Base-by-base conservation (phyloP, 92 coral and sea anemone genomes). In the Muricea muricata region DNA sequence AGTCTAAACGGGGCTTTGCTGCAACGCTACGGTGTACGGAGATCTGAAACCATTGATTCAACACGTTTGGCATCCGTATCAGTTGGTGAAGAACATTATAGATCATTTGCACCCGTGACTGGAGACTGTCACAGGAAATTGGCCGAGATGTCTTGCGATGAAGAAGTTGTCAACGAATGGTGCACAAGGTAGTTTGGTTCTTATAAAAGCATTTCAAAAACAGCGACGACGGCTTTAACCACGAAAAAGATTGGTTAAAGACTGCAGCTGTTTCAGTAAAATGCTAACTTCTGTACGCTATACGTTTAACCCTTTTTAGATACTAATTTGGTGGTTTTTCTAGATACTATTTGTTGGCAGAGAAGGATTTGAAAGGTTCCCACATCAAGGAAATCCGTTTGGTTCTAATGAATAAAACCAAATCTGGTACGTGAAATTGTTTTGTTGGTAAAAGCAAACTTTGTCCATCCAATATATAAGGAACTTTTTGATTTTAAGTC, bases 311-410 rank as follows among this genome's bases (percentile, higher is more conserved):
- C n/a, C n/a, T n/a, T n/a, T n/a, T n/a, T n/a, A n/a, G n/a, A 37
- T 37, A 37, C 42, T 37, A 4, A 37, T 37, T 37, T 37, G n/a
- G n/a, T n/a, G n/a, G 9, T 37, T 4, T 37, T 37, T 17, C 60
- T 84, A 95, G 98, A 76, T 77, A 93, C 74, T 96, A 96, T 83
- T 78, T 96, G 73, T 79, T 96, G 39, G 90, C 97, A 50, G 98
- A 90, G 0, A 93, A 93, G 39, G 93, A 96, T 30, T 93, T 96
- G 12, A 83, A 82, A 32, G 96, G 93, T 24, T 86, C 94, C 47
- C 90, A 81, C 32, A 82, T 96, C 45, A 82, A 93, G 83, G 98
- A 96, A 75, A 87, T 96, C 20, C 93, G 98, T 40, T 81, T 93
- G 70, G 89, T 93, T 12, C 90, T 78, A 6, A 69, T 24, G 40